Evolutionary conservation across 2,113 vertebrate genomes (phyloP).

Genomic region (Grallaria varia): DNA sequence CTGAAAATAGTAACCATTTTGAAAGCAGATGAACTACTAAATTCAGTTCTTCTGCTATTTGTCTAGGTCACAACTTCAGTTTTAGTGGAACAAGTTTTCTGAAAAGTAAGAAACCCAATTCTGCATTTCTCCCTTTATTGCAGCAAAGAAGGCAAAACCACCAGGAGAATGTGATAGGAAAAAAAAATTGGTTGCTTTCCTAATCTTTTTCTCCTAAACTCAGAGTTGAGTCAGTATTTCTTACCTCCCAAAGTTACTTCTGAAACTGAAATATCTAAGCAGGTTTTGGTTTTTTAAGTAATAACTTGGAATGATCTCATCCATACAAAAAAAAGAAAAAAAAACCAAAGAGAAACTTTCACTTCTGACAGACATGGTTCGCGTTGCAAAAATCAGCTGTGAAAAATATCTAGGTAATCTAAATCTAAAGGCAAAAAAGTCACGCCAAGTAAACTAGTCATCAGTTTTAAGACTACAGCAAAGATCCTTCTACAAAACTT

Average conservation of each 20-base stretch:
- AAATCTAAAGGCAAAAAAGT: not conserved
- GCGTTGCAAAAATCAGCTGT: not conserved
- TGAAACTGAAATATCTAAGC: not conserved
- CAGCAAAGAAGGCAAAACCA: not conserved
- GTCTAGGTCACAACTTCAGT: not conserved
- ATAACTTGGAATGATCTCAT: not conserved
- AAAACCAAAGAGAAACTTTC: not conserved
- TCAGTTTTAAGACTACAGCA: not conserved
- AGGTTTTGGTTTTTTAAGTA: not conserved
- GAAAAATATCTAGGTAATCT: not conserved
- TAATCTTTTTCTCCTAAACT: not conserved
- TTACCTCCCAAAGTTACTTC: not conserved
- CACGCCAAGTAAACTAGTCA: not conserved
- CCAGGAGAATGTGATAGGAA: not conserved
- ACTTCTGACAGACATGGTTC: not conserved
- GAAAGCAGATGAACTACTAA: not conserved
- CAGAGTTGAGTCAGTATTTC: not conserved
- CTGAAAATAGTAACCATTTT: not conserved
- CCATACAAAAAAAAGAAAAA: not conserved
- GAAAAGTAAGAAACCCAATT: not conserved
- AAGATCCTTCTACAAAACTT: not conserved
- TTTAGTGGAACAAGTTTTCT: not conserved
- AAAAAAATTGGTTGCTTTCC: not conserved
- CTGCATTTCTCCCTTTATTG: not conserved
- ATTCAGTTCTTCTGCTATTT: not conserved